These are phyloP conservation scores for Plemyria rubiginata DNA, from an alignment of 2,888 invertebrate genomes.

Conservation along the genomic window DNA sequence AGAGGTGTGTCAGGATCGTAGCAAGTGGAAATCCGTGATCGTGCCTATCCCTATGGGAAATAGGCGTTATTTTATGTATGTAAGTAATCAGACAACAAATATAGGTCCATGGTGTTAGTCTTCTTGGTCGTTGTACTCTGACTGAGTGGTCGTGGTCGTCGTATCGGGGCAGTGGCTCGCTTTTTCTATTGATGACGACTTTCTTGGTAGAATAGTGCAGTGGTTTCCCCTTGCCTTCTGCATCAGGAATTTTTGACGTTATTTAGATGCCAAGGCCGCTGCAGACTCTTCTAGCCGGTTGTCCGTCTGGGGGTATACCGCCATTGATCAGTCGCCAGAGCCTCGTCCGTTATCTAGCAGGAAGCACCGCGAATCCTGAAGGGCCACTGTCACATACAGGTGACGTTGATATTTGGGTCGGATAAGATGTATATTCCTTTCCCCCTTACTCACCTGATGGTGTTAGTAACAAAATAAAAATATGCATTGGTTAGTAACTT, in stretches of 20 bases:
- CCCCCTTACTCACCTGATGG: not conserved
- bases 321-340: not conserved
- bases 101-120: too few species aligned
- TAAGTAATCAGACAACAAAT: too few species aligned
- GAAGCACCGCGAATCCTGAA: not conserved
- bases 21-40: too few species aligned
- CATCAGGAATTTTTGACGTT: not conserved
- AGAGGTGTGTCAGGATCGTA: too few species aligned
- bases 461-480: too few species aligned
- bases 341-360: not conserved
- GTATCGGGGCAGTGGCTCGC: too few species aligned
- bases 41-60: too few species aligned
- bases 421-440: not conserved
- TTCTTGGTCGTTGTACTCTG: too few species aligned
- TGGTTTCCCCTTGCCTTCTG: slow-evolving; percentile 3
- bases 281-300: not conserved
- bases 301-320: not conserved
- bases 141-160: too few species aligned
- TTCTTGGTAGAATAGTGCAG: slow-evolving; percentile 1
- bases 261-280: slow-evolving; percentile 2
- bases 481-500: too few species aligned
- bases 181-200: too few species aligned
- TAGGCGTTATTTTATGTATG: too few species aligned
- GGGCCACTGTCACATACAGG: not conserved
- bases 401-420: not conserved